A percentile compares a stretch with the other conserved stretches of the same genome.
phyloP scores from a whole-genome alignment of 2,113 vertebrate species.

The Spermophilus dauricus region DNA sequence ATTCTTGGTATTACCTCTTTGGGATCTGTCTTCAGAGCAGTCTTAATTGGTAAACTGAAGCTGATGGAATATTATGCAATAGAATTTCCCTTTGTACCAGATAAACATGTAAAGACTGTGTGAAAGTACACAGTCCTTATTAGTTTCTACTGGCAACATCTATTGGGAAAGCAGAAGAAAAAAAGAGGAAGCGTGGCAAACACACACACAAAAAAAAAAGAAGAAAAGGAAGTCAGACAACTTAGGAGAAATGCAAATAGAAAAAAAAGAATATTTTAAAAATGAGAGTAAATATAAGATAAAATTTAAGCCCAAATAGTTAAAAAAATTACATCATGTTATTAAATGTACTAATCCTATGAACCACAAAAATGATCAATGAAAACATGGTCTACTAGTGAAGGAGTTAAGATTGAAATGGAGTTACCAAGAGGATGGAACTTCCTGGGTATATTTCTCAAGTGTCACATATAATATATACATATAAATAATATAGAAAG shows the following conservation, averaged over 20 bases:
- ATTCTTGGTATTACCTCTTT: background rate
- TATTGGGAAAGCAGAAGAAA: constrained; percentile 64
- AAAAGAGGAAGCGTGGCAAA: constrained; percentile 64
- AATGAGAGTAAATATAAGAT: constrained; percentile 19
- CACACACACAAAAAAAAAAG: background rate
- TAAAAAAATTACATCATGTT: background rate
- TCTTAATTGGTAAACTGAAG: constrained; percentile 48
- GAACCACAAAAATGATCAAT: background rate
- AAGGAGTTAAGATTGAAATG: constrained; percentile 2
- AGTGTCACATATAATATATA: background rate
- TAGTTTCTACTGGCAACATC: constrained; percentile 15
- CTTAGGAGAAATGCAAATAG: background rate
- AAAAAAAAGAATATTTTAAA: background rate
- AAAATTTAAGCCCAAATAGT: background rate
- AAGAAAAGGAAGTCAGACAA: constrained; percentile 32
- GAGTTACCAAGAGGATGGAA: background rate
- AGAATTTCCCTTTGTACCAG: background rate
- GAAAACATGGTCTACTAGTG: background rate
- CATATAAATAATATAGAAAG: too few species aligned
- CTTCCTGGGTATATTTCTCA: background rate
- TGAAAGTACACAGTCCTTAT: background rate
- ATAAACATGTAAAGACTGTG: background rate
- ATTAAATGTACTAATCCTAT: background rate
- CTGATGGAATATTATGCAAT: constrained; percentile 1
- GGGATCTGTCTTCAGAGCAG: constrained; percentile 31